Evolutionary conservation across 2,888 invertebrate species (phyloP), one percentile per base, ranked within the genome.

Genomic region (Cynaeus angustus): DNA sequence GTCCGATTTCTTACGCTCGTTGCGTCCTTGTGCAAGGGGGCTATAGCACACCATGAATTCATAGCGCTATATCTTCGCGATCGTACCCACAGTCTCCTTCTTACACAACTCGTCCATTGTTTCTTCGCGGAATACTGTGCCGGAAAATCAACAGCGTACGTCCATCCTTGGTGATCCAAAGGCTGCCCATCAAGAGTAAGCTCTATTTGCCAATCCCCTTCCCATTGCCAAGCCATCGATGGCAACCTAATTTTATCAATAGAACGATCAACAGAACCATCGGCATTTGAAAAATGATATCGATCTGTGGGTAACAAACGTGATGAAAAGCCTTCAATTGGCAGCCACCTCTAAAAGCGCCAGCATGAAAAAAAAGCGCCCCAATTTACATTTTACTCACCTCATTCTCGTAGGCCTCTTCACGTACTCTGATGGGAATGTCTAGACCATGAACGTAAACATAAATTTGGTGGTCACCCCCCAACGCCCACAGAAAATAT

Each of bases 141-240:
- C 61, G 95, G 95, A 85, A 97, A 97, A 84, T 97, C 96, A 33
- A 96, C 88, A 33, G 97, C 96, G 86, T 97, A 97, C 62, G 93
- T 94, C 97, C 97, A 97, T 10, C 96, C 96, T 87, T 96, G 94
- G 83, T 95, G 93, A 80, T 94, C 94, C 70, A 97, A 86, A 1
- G 95, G 93, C 79, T 96, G 94, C 1, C 96, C 96, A 83, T 95
- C 93, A 76, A 94, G 86, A 3, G 93, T 92, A 13, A 94, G 88
- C 81, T 96, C 95, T 65, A 95, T 87, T 78, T 93, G 92, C 97
- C 97, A 97, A 75, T 96, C 95, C 1, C 94, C 94, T 86, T 98
- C 97, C 97, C 97, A 98, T 80, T 95, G 94, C 97, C 97, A 98
- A 10, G 96, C 95, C 91, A 95, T 93, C 0, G 97, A 96, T 4